Conservation (phyloP, 2,113 vertebrate species). For the Orthochromis indermauri region DNA sequence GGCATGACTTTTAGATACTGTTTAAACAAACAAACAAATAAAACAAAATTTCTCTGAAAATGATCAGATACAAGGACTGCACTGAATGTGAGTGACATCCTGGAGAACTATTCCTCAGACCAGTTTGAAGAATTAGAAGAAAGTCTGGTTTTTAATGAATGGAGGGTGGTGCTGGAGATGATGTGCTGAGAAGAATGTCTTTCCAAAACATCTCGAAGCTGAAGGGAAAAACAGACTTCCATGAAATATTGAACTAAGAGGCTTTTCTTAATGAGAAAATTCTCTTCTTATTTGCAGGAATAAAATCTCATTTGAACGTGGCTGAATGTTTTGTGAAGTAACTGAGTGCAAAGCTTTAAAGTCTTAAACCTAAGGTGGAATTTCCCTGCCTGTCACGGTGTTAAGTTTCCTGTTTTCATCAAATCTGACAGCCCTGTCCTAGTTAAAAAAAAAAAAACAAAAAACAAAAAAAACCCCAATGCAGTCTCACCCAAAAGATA, state of each 20-base stretch:
- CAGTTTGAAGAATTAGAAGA: background rate
- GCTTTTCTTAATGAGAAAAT: background rate
- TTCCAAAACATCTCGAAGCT: background rate
- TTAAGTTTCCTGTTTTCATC: background rate
- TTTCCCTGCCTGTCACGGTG: background rate
- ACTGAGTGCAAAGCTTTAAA: background rate
- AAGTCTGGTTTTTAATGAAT: background rate
- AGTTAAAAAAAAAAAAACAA: rapidly evolving
- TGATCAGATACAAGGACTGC: background rate
- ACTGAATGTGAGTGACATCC: background rate
- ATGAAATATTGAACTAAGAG: background rate
- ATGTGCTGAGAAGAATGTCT: background rate
- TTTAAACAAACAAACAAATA: background rate
- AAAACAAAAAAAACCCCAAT: rapidly evolving
- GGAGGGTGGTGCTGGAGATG: background rate
- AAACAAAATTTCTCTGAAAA: background rate
- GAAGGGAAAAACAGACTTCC: background rate
- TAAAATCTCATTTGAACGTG: background rate
- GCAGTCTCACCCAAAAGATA: background rate
- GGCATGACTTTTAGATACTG: background rate
- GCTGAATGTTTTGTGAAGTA: background rate
- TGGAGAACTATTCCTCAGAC: background rate
- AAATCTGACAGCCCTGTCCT: background rate
- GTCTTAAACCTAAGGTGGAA: background rate
- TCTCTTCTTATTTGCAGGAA: background rate